A percentile compares a stretch with the other conserved stretches of the same genome.
Conservation (phyloP, 1,140 invertebrate genomes). For the Magallana ariakensis region DNA sequence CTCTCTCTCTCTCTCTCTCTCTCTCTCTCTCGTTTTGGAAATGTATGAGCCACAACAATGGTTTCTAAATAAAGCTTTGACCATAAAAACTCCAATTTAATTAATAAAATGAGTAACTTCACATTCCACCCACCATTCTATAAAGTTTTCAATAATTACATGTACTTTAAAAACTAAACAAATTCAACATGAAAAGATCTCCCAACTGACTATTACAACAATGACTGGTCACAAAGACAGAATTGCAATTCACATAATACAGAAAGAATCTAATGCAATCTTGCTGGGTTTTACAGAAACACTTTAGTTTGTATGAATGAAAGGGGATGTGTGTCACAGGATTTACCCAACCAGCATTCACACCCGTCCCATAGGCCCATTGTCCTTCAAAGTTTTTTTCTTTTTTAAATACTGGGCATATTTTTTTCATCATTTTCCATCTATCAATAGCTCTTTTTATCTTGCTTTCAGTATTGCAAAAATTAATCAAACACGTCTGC, state of each 20-base stretch:
- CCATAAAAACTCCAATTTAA: background rate
- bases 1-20: background rate
- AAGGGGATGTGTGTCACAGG: background rate
- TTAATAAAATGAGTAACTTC: background rate
- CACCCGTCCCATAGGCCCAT: background rate
- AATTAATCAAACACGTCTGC: conserved; percentile 26
- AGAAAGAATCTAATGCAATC: background rate
- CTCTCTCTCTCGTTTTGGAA: background rate
- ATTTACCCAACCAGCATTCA: background rate
- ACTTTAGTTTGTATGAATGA: background rate
- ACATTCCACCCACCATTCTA: background rate
- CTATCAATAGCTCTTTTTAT: conserved; percentile 35
- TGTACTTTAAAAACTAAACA: conserved; percentile 12
- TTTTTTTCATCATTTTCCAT: conserved; percentile 36
- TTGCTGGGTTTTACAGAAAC: background rate
- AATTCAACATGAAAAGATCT: conserved; percentile 16
- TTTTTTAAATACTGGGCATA: conserved; percentile 29
- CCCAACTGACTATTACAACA: background rate
- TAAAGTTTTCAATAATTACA: background rate
- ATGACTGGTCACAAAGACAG: background rate
- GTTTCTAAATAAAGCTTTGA: background rate
- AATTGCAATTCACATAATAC: conserved; percentile 9
- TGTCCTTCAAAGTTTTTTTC: background rate
- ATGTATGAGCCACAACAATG: background rate
- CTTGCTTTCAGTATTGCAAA: conserved; percentile 17